phyloP scores from a whole-genome alignment of 2,888 invertebrate genomes.

The Yponomeuta plumbellus region DNA sequence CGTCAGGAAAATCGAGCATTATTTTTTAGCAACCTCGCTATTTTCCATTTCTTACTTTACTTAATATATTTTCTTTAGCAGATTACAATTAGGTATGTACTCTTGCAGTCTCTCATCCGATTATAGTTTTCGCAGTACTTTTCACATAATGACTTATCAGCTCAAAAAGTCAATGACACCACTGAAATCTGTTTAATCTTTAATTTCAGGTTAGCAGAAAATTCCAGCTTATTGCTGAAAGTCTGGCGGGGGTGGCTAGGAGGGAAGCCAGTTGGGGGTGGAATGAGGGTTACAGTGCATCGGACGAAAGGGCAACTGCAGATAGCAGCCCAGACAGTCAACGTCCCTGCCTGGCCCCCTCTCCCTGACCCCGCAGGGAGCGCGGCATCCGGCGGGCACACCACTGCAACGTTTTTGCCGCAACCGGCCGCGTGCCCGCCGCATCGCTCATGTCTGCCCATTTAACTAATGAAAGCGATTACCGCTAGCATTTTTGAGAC shows the following conservation, averaged over 20 bases:
- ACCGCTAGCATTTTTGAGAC: conserved; percentile 61
- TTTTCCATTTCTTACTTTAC: too few species aligned
- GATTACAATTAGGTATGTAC: too few species aligned
- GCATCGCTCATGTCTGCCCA: conserved; percentile 55
- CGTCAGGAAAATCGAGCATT: too few species aligned
- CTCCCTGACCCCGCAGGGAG: conserved; percentile 28
- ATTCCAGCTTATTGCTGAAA: conserved; percentile 43
- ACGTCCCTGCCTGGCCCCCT: conserved; percentile 54
- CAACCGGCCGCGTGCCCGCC: conserved; percentile 30
- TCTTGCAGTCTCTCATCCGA: too few species aligned
- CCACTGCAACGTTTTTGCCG: conserved; percentile 24
- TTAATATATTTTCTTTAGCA: too few species aligned
- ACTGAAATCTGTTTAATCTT: conserved; percentile 47
- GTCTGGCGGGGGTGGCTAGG: conserved; percentile 37
- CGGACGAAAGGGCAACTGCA: conserved; percentile 76
- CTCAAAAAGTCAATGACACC: conserved; percentile 4
- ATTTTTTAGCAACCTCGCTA: too few species aligned
- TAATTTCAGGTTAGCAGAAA: conserved; percentile 59
- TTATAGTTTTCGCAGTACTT: not conserved
- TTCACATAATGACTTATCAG: not conserved
- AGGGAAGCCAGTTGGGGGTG: conserved; percentile 39
- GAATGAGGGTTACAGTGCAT: conserved; percentile 67
- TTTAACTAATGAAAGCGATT: conserved; percentile 62
- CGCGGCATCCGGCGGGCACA: conserved; percentile 27
- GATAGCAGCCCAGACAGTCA: conserved; percentile 75